Conservation (phyloP, 2,888 invertebrate genomes). For the Drosophila birchii region DNA sequence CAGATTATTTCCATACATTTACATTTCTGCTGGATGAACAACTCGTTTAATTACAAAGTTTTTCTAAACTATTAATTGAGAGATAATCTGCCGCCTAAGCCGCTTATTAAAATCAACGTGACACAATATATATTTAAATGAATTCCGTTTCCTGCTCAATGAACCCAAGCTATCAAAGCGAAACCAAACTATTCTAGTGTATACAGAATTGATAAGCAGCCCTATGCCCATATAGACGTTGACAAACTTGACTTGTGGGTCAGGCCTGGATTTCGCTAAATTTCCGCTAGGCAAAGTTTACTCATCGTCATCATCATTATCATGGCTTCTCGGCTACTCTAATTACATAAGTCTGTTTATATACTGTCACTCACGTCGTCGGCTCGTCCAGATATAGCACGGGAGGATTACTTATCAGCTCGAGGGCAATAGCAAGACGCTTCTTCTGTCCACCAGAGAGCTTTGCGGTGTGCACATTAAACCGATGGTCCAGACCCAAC, state of each 20-base stretch:
- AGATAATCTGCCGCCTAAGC: conserved; percentile 5
- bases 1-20: no score
- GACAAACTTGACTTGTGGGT: conserved; percentile 56
- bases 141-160: conserved; percentile 23
- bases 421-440: conserved; percentile 92
- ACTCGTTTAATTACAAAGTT: conserved; percentile 7
- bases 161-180: conserved; percentile 11
- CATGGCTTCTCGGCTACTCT: conserved; percentile 15
- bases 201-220: conserved; percentile 23
- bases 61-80: conserved; percentile 13
- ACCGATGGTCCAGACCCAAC: conserved; percentile 89
- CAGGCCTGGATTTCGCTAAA: conserved; percentile 25
- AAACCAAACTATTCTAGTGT: conserved; percentile 2
- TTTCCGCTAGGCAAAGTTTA: conserved; percentile 41
- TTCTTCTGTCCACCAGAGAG: conserved; percentile 94
- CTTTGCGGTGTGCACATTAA: conserved; percentile 89
- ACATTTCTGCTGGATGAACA: neutral
- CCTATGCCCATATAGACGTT: conserved; percentile 12
- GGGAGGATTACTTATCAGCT: conserved; percentile 94
- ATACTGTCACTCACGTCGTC: conserved; percentile 88
- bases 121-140: conserved; percentile 22
- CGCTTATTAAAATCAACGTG: conserved; percentile 16
- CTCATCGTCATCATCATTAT: conserved; percentile 36
- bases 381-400: conserved; percentile 95
- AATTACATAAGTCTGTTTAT: conserved; percentile 31